Evolutionary conservation across 2,888 invertebrate species (phyloP), one percentile per base, ranked within the genome.

Genomic region (Cantharis flavilabris): DNA sequence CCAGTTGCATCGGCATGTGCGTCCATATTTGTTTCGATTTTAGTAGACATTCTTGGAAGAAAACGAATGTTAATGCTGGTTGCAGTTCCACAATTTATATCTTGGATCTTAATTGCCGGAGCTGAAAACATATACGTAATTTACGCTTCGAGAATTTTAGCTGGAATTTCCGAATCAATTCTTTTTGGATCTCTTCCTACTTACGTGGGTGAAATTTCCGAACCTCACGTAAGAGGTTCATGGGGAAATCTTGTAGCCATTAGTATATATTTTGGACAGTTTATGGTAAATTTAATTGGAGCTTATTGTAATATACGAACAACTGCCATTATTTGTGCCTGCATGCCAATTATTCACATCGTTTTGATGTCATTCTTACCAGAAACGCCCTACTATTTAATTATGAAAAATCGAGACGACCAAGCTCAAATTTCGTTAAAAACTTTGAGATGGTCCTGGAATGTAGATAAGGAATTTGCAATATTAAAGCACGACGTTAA

Each of bases 281-380:
- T 85, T 16, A 14, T 83, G 10, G 83, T 85, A 20, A 86, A 91
- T 87, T 89, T 90, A 84, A 89, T 92, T 81, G 92, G 92, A 14
- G 90, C 91, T 5, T 91, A 89, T 85, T 90, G 90, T 23, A 86
- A 89, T 78, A 90, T 92, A 86, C 84, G 85, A 80, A 86, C 86
- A 20, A 88, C 92, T 79, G 91, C 91, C 73, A 88, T 88, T 74
- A 89, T 92, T 85, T 92, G 92, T 84, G 87, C 91, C 81, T 85
- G 90, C 79, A 88, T 92, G 73, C 91, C 93, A 11, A 86, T 92
- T 49, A 81, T 91, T 62, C 91, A 92, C 83, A 86, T 92, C 26
- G 73, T 91, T 14, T 87, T 90, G 16, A 91, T 93, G 85, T 11
- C 69, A 9, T 91, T 91, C 84, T 88, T 93, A 84, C 94, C 94